A percentile compares a stretch with the other conserved stretches of the same genome.
These are phyloP conservation scores for Anoplopoma fimbria DNA, from an alignment of 2,113 vertebrate genomes.

Conservation along the genomic window DNA sequence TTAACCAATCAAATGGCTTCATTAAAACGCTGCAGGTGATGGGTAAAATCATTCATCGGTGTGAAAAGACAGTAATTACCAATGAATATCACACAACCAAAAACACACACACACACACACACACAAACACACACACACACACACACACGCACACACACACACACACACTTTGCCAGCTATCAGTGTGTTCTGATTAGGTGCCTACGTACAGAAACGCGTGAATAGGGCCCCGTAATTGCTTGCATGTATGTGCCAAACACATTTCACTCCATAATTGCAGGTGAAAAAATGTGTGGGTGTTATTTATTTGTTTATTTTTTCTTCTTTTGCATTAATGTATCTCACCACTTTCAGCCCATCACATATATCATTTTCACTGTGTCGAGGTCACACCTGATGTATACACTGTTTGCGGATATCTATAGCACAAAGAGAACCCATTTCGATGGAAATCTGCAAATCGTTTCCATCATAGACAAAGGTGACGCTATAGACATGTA, in stretches of 20 bases:
- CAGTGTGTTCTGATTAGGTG: slow-evolving; percentile 64
- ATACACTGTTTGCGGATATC: not conserved
- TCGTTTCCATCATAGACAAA: slow-evolving; percentile 18
- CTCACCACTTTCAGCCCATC: slow-evolving; percentile 39
- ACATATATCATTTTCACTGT: slow-evolving; percentile 25
- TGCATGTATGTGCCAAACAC: slow-evolving; percentile 70
- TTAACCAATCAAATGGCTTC: slow-evolving; percentile 48
- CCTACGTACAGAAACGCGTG: slow-evolving; percentile 53
- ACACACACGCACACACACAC: slow-evolving; percentile 19
- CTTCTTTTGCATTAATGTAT: slow-evolving; percentile 43
- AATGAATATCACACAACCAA: slow-evolving; percentile 41
- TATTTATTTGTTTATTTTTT: slow-evolving; percentile 35
- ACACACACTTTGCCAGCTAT: slow-evolving; percentile 60
- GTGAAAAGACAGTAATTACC: slow-evolving; percentile 56
- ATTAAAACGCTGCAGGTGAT: slow-evolving; percentile 32
- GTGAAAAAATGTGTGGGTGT: slow-evolving; percentile 66
- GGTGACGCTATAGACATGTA: slow-evolving; percentile 5
- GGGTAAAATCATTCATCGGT: slow-evolving; percentile 28
- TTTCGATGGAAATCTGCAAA: not conserved
- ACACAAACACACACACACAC: slow-evolving; percentile 10
- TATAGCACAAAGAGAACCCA: not conserved
- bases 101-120: slow-evolving; percentile 20
- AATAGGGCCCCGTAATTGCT: slow-evolving; percentile 65
- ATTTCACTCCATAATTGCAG: slow-evolving; percentile 68
- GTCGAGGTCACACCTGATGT: slow-evolving; percentile 25